These are phyloP conservation scores for Diachasmimorpha longicaudata DNA, from an alignment of 1,140 invertebrate species.

Conservation along the genomic window DNA sequence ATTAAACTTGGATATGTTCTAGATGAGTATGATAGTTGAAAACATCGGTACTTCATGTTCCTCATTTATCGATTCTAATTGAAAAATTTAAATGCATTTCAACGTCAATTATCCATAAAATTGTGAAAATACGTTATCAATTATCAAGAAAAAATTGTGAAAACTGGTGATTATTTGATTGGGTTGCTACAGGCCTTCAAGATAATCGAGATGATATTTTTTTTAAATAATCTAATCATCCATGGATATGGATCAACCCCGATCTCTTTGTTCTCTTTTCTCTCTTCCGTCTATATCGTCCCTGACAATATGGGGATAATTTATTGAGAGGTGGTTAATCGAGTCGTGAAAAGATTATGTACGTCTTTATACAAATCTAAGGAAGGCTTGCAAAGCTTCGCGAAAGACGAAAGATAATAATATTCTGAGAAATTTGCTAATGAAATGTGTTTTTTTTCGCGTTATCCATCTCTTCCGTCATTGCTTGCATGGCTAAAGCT, in stretches of 20 bases:
- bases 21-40: constrained; percentile 3
- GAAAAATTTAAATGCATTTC: background rate
- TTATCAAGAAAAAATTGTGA: no score
- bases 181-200: background rate
- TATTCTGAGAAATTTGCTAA: constrained; percentile 18
- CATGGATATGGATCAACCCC: no score
- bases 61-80: background rate
- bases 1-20: constrained; percentile 9
- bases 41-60: background rate
- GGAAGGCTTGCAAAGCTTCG: constrained; percentile 18
- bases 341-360: background rate
- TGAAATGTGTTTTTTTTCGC: constrained; percentile 4
- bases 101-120: no score
- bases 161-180: background rate
- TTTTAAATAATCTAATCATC: no score
- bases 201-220: background rate
- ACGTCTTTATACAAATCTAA: constrained; percentile 5
- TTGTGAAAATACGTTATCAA: no score
- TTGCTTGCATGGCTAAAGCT: constrained; percentile 18
- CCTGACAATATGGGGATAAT: background rate
- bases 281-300: no score
- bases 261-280: background rate
- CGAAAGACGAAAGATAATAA: constrained; percentile 22
- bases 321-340: background rate
- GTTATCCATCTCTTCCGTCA: background rate